Percentiles rank a stretch among this genome's conserved stretches.
Conservation (phyloP, 2,888 invertebrate genomes). For the Thymelicus acteon region DNA sequence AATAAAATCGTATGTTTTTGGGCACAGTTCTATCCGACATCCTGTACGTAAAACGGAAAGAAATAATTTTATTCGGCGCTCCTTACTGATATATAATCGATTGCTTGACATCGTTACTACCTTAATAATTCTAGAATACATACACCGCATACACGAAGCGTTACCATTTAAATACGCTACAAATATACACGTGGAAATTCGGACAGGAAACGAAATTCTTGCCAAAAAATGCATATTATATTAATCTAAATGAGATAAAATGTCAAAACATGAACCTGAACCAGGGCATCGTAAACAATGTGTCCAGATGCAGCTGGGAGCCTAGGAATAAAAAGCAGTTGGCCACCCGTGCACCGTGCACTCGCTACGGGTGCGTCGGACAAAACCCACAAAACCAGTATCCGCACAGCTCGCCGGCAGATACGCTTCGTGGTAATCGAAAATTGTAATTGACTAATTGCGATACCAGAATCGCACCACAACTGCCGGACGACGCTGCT, state of each 20-base stretch:
- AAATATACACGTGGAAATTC: no score
- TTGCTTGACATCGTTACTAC: no score
- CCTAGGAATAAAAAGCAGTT: slow-evolving; percentile 56
- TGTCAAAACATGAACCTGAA: not conserved
- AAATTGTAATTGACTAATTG: slow-evolving; percentile 75
- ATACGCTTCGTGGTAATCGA: slow-evolving; percentile 70
- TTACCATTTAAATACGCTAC: no score
- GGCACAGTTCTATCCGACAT: not conserved
- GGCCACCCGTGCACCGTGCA: slow-evolving; percentile 59
- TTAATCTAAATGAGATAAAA: not conserved
- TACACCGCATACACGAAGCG: no score
- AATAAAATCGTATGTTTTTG: no score
- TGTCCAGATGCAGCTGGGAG: slow-evolving; percentile 42
- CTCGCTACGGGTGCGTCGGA: slow-evolving; percentile 51
- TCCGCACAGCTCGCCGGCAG: slow-evolving; percentile 53
- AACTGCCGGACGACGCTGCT: slow-evolving; percentile 21
- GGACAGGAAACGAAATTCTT: no score
- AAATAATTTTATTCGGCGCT: no score
- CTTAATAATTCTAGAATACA: no score
- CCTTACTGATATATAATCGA: not conserved
- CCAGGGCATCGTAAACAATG: slow-evolving; percentile 50
- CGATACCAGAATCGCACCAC: slow-evolving; percentile 50
- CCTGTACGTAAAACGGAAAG: not conserved
- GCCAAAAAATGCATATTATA: no score
- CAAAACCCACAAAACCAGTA: slow-evolving; percentile 71